Base-by-base conservation (phyloP, 1,140 invertebrate genomes). In the Aphelenchoides besseyi region DNA sequence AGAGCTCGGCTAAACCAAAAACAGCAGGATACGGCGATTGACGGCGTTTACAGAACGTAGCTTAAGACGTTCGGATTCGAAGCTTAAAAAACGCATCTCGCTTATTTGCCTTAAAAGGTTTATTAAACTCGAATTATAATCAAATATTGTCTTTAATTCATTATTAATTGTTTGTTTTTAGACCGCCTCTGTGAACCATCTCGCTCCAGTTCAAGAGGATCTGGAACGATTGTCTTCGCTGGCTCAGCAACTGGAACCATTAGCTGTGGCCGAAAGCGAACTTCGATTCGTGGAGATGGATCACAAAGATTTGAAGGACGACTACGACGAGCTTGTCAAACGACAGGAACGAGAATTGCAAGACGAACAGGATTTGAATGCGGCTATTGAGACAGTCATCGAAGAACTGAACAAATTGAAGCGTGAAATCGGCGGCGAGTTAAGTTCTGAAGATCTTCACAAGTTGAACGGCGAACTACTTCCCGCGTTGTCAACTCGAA, bases 241-340 rank as follows among this genome's bases (percentile, higher is more conserved):
- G 5, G 55, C 5, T 33, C 26, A 33, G 23, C 5, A 33, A 23
- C 55, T 59, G 5, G 5, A 59, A 33, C 55, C 55, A 33, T 33
- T 59, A 5, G 18, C 5, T 33, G 18, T 59, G 5, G 55, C 55
- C 26, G 55, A 59, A 23, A 59, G 55, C 18, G 55, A 59, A 23
- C 18, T 59, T 5, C 55, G 55, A 5, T 59, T 59, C 18, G 5
- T 59, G 26, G 55, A 59, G 18, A 18, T 59, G 5, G 55, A 59
- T 33, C 55, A 59, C 16, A 35, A 66, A 18, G 63, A 66, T 33
- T 8, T 66, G 63, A 18, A 53, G 23, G 63, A 0, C 16, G 63
- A 33, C 8, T 66, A 37, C 63, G 26, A 66, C n/a, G 36, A 66
- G 63, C 32, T 66, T 16, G 18, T 59, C 18, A 16, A 33, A 66